A percentile compares a stretch with the other conserved stretches of the same genome.
phyloP scores from a whole-genome alignment of 1,140 invertebrate genomes.

The Nephila pilipes region DNA sequence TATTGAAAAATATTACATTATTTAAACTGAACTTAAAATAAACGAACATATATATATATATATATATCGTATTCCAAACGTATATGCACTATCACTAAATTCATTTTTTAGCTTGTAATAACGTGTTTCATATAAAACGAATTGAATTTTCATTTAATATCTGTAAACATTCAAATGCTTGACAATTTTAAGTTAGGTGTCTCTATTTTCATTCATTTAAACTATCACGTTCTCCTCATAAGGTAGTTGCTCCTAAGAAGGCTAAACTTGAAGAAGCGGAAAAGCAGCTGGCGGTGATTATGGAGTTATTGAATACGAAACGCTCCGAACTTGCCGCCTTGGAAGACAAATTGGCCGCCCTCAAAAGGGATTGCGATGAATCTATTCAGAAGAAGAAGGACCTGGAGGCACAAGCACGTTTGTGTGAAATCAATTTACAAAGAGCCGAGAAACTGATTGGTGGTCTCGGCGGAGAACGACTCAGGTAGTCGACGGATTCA shows the following conservation, averaged over 20 bases:
- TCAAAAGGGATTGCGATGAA: constrained; percentile 86
- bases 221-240: background rate
- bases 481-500: constrained; percentile 80
- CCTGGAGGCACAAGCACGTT: constrained; percentile 90
- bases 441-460: constrained; percentile 95
- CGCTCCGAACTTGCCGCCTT: constrained; percentile 88
- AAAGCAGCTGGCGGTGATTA: constrained; percentile 88
- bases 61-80: too few species aligned
- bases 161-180: too few species aligned
- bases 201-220: too few species aligned
- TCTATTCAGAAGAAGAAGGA: constrained; percentile 85
- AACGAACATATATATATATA: too few species aligned
- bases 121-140: too few species aligned
- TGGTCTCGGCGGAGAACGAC: constrained; percentile 91
- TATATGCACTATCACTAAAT: too few species aligned
- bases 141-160: too few species aligned
- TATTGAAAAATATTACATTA: too few species aligned
- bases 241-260: constrained; percentile 93
- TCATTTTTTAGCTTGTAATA: too few species aligned
- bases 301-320: constrained; percentile 90
- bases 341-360: constrained; percentile 88
- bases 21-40: too few species aligned
- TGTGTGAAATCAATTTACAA: constrained; percentile 93
- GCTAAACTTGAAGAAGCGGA: constrained; percentile 89
- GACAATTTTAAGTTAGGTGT: too few species aligned